phyloP scores from a whole-genome alignment of 2,113 vertebrate genomes.

The Tiliqua scincoides region DNA sequence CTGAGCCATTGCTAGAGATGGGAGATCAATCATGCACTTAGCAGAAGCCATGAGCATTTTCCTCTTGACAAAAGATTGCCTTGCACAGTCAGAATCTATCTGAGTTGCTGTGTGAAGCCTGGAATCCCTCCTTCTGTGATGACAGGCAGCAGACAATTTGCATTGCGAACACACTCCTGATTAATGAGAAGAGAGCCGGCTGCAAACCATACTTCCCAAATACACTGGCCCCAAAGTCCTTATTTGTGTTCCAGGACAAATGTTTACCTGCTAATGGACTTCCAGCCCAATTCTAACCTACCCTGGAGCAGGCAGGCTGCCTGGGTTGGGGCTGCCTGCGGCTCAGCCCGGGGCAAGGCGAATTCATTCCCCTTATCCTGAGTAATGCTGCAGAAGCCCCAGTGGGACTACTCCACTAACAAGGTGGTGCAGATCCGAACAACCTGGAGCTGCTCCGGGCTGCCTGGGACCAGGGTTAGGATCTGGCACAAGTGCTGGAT shows the following conservation, averaged over 20 bases:
- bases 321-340: too few relatives aligned
- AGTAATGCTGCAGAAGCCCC: too few relatives aligned
- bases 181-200: constrained; percentile 37
- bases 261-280: constrained; percentile 20
- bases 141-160: constrained; percentile 51
- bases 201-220: constrained; percentile 18
- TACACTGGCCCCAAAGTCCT: constrained; percentile 24
- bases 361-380: too few relatives aligned
- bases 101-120: not conserved
- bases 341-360: too few relatives aligned
- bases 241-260: constrained; percentile 23
- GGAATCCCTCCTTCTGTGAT: not conserved
- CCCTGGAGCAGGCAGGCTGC: too few relatives aligned
- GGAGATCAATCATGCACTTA: not conserved
- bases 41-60: not conserved
- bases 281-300: too few relatives aligned
- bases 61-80: not conserved
- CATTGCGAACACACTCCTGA: constrained; percentile 50
- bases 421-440: too few relatives aligned
- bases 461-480: too few relatives aligned
- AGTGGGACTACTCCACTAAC: too few relatives aligned
- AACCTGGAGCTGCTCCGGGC: too few relatives aligned
- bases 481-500: too few relatives aligned
- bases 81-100: not conserved
- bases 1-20: not conserved